Percentiles rank a stretch among this genome's conserved stretches.
These are phyloP conservation scores for Horisme vitalbata DNA, from an alignment of 2,888 invertebrate species.

Conservation along the genomic window DNA sequence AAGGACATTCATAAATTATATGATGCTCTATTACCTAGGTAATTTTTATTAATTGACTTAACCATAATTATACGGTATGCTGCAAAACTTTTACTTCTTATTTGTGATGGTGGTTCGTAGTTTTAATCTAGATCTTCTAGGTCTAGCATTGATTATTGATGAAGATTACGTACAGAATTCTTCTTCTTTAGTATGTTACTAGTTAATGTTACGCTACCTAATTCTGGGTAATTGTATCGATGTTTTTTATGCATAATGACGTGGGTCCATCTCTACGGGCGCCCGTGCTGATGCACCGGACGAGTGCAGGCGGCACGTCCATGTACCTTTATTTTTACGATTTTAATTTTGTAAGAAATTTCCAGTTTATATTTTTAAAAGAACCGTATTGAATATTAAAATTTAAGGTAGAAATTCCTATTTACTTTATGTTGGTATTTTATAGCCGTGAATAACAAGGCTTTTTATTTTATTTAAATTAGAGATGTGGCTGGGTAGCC, in stretches of 20 bases:
- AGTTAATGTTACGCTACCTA: no score
- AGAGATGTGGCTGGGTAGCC: no score
- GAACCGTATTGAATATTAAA: not conserved
- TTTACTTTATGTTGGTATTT: not conserved
- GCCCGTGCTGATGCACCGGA: conserved; percentile 46
- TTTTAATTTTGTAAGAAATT: conserved; percentile 38
- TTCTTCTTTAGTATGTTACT: no score
- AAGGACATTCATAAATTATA: not conserved
- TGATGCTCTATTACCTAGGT: no score
- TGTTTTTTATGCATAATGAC: not conserved
- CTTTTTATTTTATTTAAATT: not conserved
- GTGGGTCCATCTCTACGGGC: conserved; percentile 49
- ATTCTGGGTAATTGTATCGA: conserved; percentile 22
- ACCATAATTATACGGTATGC: no score
- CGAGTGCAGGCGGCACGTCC: conserved; percentile 49
- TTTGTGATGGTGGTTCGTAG: no score
- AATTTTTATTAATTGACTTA: no score
- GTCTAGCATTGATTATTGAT: no score
- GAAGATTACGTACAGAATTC: no score
- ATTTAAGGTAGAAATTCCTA: not conserved
- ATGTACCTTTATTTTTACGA: conserved; percentile 50
- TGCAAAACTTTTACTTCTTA: no score
- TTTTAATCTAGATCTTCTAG: no score
- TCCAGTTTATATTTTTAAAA: conserved; percentile 4
- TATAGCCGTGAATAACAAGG: not conserved